These are phyloP conservation scores for Hemistola chrysoprasaria DNA, from an alignment of 2,888 invertebrate species.

Conservation along the genomic window DNA sequence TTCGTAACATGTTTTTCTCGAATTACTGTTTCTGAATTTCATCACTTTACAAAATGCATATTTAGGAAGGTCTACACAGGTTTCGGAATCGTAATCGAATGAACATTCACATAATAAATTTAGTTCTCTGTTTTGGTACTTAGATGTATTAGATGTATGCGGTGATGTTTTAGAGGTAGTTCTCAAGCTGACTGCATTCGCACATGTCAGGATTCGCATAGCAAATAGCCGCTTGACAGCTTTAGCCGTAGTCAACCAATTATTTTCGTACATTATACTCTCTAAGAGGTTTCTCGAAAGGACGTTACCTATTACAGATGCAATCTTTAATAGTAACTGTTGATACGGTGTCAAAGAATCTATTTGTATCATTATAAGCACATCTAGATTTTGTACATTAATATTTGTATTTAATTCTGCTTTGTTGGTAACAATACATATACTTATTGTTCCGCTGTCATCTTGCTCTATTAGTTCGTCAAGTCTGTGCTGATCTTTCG, in stretches of 20 bases:
- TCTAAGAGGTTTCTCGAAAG: slow-evolving; percentile 78
- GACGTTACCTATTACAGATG: slow-evolving; percentile 80
- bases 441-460: slow-evolving; percentile 43
- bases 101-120: slow-evolving; percentile 59
- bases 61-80: slow-evolving; percentile 60
- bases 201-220: slow-evolving; percentile 80
- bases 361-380: slow-evolving; percentile 77
- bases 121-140: slow-evolving; percentile 16
- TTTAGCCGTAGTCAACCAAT: slow-evolving; percentile 66
- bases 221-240: slow-evolving; percentile 81
- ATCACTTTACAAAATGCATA: slow-evolving; percentile 82
- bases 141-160: slow-evolving; percentile 27
- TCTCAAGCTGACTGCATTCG: slow-evolving; percentile 47
- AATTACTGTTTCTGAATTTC: slow-evolving; percentile 76
- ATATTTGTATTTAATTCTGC: slow-evolving; percentile 60
- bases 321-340: slow-evolving; percentile 82
- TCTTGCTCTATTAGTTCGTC: slow-evolving; percentile 51
- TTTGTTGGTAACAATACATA: slow-evolving; percentile 61
- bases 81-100: slow-evolving; percentile 61
- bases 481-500: slow-evolving; percentile 50
- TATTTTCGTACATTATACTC: slow-evolving; percentile 78
- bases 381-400: slow-evolving; percentile 67
- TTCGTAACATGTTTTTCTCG: slow-evolving; percentile 78
- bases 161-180: slow-evolving; percentile 35
- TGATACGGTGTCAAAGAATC: slow-evolving; percentile 83